phyloP scores from a whole-genome alignment of 2,113 vertebrate genomes.

The Chunga burmeisteri region DNA sequence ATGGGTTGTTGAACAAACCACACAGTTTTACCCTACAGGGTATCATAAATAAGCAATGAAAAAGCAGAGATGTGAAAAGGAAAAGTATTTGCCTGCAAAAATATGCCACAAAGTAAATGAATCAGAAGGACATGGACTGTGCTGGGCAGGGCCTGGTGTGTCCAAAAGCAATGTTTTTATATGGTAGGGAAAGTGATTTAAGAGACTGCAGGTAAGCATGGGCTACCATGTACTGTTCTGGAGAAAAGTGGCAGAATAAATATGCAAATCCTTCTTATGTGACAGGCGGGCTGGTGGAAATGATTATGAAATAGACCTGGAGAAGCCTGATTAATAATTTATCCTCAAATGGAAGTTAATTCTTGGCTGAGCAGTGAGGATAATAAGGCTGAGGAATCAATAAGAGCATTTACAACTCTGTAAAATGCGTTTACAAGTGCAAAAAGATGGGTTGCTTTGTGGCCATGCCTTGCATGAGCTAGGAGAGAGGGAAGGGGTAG shows the following conservation, averaged over 20 bases:
- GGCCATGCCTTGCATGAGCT: background rate
- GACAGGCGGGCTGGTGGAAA: conserved; percentile 53
- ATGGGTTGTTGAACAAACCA: conserved; percentile 58
- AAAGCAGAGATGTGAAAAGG: conserved; percentile 44
- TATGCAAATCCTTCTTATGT: conserved; percentile 65
- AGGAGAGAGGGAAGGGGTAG: background rate
- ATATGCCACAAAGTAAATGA: conserved; percentile 20
- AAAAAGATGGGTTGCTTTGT: conserved; percentile 54
- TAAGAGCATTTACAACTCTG: conserved; percentile 67
- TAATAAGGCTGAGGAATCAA: conserved; percentile 62
- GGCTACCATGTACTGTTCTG: conserved; percentile 9
- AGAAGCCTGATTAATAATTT: conserved; percentile 70
- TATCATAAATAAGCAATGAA: conserved; percentile 58
- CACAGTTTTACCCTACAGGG: conserved; percentile 58
- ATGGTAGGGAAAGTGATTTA: conserved; percentile 37
- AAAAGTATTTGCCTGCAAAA: conserved; percentile 37
- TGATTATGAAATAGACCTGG: conserved; percentile 55
- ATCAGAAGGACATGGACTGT: background rate
- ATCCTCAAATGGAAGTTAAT: conserved; percentile 63
- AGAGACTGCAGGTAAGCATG: conserved; percentile 36
- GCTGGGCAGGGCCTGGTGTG: background rate
- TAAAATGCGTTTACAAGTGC: conserved; percentile 59
- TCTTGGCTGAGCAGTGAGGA: conserved; percentile 48
- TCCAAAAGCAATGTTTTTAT: conserved; percentile 2
- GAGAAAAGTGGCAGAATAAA: conserved; percentile 65